phyloP scores from a whole-genome alignment of 2,888 invertebrate genomes.

The Synergus gifuensis region DNA sequence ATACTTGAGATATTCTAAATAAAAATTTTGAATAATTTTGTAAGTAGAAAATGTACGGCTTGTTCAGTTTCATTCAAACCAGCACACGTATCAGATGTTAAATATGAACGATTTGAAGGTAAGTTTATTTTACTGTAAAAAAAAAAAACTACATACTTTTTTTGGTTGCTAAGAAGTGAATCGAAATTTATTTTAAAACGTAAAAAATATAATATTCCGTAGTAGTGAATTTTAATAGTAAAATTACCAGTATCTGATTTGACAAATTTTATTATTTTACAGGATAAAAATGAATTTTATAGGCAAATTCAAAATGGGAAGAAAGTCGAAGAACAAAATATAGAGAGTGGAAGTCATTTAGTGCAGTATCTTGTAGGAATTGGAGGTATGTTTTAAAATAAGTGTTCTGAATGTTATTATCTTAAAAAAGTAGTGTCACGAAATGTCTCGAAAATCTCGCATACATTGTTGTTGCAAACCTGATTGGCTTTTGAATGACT shows the following conservation, averaged over 20 bases:
- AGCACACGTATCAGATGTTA: neutral
- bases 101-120: constrained; percentile 8
- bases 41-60: neutral
- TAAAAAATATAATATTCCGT: too few species aligned
- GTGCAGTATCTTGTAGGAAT: constrained; percentile 6
- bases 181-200: too few species aligned
- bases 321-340: neutral
- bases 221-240: too few species aligned
- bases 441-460: too few species aligned
- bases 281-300: neutral
- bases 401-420: too few species aligned
- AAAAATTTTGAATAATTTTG: neutral
- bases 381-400: neutral
- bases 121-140: neutral
- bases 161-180: too few species aligned
- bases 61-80: constrained; percentile 16
- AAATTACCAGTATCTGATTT: too few species aligned
- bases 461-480: too few species aligned
- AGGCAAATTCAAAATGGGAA: neutral
- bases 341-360: constrained; percentile 6
- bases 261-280: too few species aligned
- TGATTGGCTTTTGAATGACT: too few species aligned
- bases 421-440: too few species aligned
- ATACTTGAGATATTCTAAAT: neutral
- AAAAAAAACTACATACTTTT: neutral